Percentiles rank a stretch among this genome's conserved stretches.
Conservation (phyloP, 2,888 invertebrate genomes). For the Cosmorhoe ocellata region DNA sequence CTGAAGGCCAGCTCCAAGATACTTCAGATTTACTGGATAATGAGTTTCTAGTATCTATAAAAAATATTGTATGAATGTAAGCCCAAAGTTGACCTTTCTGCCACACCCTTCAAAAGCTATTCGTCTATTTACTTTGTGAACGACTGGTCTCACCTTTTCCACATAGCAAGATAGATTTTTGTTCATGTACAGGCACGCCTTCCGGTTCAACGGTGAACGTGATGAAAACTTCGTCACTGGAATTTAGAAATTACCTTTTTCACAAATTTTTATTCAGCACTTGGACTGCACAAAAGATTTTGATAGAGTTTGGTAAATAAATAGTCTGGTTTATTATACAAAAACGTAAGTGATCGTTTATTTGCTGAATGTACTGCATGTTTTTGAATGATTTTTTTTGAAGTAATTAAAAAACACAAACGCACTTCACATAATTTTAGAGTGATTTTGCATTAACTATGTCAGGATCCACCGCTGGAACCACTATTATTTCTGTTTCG, state of each 20-base stretch:
- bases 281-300: neutral
- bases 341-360: no score
- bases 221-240: slow-evolving; percentile 84
- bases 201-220: slow-evolving; percentile 86
- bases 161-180: slow-evolving; percentile 86
- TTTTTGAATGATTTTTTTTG: no score
- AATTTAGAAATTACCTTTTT: neutral
- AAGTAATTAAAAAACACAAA: no score
- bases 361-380: no score
- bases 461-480: neutral
- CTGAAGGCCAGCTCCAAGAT: slow-evolving; percentile 56
- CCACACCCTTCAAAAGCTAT: no score
- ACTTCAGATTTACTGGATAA: slow-evolving; percentile 47
- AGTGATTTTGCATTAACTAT: neutral
- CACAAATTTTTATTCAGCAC: neutral
- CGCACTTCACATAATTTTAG: no score
- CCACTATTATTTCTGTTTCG: neutral
- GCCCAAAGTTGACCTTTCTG: no score
- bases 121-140: no score
- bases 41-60: slow-evolving; percentile 25
- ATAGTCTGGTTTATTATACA: no score
- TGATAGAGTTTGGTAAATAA: neutral
- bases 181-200: slow-evolving; percentile 85
- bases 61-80: no score
- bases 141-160: slow-evolving; percentile 76